These are phyloP conservation scores for Larimichthys crocea DNA, from an alignment of 2,113 vertebrate genomes.

Conservation along the genomic window DNA sequence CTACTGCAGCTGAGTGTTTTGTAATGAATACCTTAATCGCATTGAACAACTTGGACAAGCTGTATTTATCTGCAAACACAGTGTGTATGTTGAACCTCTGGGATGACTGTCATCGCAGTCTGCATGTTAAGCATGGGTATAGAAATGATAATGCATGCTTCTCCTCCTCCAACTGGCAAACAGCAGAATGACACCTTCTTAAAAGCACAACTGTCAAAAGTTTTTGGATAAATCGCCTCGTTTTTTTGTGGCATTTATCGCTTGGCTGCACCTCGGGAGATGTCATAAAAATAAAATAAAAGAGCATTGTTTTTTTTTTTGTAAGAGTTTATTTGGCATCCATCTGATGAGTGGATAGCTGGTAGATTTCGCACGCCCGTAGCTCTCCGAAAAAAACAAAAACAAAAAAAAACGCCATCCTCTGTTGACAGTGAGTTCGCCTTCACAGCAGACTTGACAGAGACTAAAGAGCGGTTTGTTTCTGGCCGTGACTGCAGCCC, in stretches of 20 bases:
- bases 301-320: not conserved
- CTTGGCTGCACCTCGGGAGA: not conserved
- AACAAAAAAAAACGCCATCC: slow-evolving; percentile 13
- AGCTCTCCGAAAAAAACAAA: not conserved
- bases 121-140: slow-evolving; percentile 17
- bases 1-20: not conserved
- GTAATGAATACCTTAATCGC: not conserved
- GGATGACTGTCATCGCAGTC: slow-evolving; percentile 24
- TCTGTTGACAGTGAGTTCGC: slow-evolving; percentile 29
- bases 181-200: slow-evolving; percentile 60
- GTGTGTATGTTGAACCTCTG: not conserved
- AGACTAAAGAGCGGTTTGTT: not conserved
- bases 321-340: not conserved
- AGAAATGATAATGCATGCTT: slow-evolving; percentile 50
- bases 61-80: slow-evolving; percentile 14
- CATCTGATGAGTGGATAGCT: not conserved
- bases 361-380: slow-evolving; percentile 6
- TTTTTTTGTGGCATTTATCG: not conserved
- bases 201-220: slow-evolving; percentile 51
- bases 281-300: not conserved
- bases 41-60: not conserved
- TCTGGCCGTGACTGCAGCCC: slow-evolving; percentile 5
- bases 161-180: slow-evolving; percentile 74
- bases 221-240: slow-evolving; percentile 46
- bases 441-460: not conserved